Base-by-base conservation (phyloP, 2,797 vertebrate genomes). In the Aldrovandia affinis region DNA sequence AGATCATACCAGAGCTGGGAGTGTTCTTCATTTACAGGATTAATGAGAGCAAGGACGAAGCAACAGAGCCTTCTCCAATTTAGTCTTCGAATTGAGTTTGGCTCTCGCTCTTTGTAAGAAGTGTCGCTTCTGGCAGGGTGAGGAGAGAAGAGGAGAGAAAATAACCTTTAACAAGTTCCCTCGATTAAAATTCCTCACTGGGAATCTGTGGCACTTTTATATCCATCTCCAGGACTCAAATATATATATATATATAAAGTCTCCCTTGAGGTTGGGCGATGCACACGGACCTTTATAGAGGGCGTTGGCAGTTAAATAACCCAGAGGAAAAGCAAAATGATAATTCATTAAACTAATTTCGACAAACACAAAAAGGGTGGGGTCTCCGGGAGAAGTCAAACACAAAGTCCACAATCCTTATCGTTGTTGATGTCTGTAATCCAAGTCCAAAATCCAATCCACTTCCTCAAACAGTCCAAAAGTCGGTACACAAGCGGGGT, bases 21-120 rank as follows among this genome's bases (percentile, higher is more conserved):
- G 81, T 83, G 65, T 52, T 83, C 73, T 55, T 75, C 80, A 63
- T 61, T 80, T 39, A 73, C 52, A 83, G 57, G 57, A 61, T 91
- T 92, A 91, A 92, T 91, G 88, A 89, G 86, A 89, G 90, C 88
- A 90, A 89, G 84, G n/a, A 91, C 90, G 90, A 92, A 89, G 87
- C 80, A 81, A 78, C 79, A 84, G 88, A 88, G 36, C 39, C 39
- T 44, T 44, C 22, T 25, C 86, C 84, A 78, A 80, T 86, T 89
- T 90, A 91, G 85, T 87, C 83, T 85, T 92, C 88, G 89, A 91
- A 91, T 92, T 93, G 92, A 89, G 88, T 88, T 89, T 78, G 86
- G 86, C 63, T 68, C 42, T 33, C 42, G 2, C 14, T 79, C 70
- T 22, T 52, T 28, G 20, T 25, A 18, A 25, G 25, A 25, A 59